Conservation (phyloP, 2,888 invertebrate genomes). For the Zaprionus obscuricornis region DNA sequence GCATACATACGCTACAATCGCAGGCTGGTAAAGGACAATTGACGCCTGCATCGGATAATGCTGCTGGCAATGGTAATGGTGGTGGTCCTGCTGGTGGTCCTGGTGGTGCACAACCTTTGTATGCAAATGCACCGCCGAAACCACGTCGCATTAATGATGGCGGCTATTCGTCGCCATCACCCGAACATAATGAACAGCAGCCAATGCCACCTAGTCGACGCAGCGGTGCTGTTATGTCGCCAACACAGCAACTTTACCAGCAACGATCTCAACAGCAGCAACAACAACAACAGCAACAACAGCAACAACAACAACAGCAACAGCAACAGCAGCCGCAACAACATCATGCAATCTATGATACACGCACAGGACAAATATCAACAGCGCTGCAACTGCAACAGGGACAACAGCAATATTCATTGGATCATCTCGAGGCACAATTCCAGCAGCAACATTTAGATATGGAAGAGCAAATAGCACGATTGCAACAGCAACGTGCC, state of each 20-base stretch:
- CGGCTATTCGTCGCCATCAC: constrained; percentile 90
- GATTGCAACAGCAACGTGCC: constrained; percentile 71
- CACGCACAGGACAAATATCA: constrained; percentile 84
- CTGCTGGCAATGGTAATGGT: constrained; percentile 62
- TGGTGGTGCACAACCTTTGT: constrained; percentile 87
- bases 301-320: constrained; percentile 42
- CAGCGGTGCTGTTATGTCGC: constrained; percentile 73
- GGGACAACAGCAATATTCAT: constrained; percentile 75
- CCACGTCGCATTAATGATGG: constrained; percentile 91
- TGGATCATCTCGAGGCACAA: constrained; percentile 76
- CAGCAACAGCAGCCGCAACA: constrained; percentile 81
- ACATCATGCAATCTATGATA: constrained; percentile 84
- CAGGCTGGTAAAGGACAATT: constrained; percentile 82
- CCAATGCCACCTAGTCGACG: constrained; percentile 71
- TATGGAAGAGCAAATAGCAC: constrained; percentile 77
- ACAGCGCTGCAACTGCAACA: constrained; percentile 80
- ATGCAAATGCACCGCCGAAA: constrained; percentile 95
- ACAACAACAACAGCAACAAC: constrained; percentile 37
- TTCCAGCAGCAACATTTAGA: constrained; percentile 81
- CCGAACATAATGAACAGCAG: constrained; percentile 85
- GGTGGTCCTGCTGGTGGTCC: too few species aligned
- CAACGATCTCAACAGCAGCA: constrained; percentile 73
- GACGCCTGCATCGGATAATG: constrained; percentile 81
- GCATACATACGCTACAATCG: constrained; percentile 83
- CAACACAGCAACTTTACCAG: constrained; percentile 80